Percentiles rank a stretch among this genome's conserved stretches.
Evolutionary conservation across 2,797 vertebrate genomes (phyloP).

Genomic region (Graptemys geographica): DNA sequence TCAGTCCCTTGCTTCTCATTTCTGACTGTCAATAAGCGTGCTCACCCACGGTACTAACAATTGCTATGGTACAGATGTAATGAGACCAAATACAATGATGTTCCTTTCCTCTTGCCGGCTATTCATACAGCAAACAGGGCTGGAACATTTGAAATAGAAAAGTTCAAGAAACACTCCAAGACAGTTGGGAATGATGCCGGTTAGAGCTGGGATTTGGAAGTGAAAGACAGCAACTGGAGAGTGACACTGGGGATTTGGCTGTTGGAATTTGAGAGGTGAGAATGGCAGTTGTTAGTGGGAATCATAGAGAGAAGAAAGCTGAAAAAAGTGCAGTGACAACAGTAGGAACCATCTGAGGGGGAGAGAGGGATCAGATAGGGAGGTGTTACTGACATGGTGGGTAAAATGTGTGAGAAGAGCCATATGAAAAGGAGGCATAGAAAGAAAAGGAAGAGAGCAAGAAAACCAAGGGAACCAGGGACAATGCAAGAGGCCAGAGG

Average conservation of each 20-base stretch:
- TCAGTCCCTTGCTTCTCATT: background rate
- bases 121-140: background rate
- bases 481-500: background rate
- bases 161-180: rapidly evolving
- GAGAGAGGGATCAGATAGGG: background rate
- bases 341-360: background rate
- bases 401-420: background rate
- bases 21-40: background rate
- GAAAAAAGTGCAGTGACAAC: background rate
- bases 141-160: background rate
- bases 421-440: background rate
- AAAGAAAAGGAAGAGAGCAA: background rate
- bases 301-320: background rate
- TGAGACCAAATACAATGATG: background rate
- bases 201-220: slow-evolving; percentile 13
- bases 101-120: background rate
- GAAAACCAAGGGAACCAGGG: background rate
- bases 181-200: background rate
- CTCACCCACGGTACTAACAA: background rate
- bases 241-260: slow-evolving; percentile 5
- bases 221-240: background rate
- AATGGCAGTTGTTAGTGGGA: slow-evolving; percentile 18
- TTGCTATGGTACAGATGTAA: background rate
- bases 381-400: background rate
- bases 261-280: background rate